These are phyloP conservation scores for Neoarius graeffei DNA, from an alignment of 2,113 vertebrate genomes.

Conservation along the genomic window DNA sequence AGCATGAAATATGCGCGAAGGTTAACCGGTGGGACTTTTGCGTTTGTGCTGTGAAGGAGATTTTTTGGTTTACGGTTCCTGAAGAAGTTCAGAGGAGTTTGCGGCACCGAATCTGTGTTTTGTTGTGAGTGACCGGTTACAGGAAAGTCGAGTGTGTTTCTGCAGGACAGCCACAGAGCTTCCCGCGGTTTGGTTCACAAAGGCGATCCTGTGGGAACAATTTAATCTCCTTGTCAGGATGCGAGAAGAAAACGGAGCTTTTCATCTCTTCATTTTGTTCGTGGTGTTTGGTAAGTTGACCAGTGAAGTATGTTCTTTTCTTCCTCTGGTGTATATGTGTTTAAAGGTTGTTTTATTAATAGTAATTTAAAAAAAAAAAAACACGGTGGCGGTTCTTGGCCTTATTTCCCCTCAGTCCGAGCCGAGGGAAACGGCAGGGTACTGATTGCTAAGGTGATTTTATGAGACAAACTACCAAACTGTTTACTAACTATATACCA, in stretches of 20 bases:
- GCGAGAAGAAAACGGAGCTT: constrained; percentile 16
- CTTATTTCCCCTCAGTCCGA: neutral
- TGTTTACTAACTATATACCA: neutral
- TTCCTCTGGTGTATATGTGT: neutral
- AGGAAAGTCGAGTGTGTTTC: neutral
- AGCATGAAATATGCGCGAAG: neutral
- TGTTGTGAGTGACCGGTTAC: too few species aligned
- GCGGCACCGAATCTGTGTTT: neutral
- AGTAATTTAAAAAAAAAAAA: neutral
- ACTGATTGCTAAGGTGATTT: neutral
- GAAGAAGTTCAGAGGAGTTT: constrained; percentile 8
- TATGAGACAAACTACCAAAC: too few species aligned
- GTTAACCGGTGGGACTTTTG: neutral
- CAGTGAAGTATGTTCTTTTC: neutral
- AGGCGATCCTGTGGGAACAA: constrained; percentile 40
- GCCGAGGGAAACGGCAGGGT: neutral
- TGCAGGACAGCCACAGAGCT: neutral
- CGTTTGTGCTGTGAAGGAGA: neutral
- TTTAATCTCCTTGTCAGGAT: constrained; percentile 34
- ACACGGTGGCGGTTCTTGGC: neutral
- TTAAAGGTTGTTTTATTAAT: neutral
- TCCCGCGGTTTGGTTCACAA: constrained; percentile 27
- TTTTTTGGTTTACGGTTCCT: neutral
- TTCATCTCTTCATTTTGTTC: neutral
- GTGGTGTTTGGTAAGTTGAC: constrained; percentile 28